phyloP scores from a whole-genome alignment of 2,888 invertebrate genomes.

The Pycnomerus fuliginosus region DNA sequence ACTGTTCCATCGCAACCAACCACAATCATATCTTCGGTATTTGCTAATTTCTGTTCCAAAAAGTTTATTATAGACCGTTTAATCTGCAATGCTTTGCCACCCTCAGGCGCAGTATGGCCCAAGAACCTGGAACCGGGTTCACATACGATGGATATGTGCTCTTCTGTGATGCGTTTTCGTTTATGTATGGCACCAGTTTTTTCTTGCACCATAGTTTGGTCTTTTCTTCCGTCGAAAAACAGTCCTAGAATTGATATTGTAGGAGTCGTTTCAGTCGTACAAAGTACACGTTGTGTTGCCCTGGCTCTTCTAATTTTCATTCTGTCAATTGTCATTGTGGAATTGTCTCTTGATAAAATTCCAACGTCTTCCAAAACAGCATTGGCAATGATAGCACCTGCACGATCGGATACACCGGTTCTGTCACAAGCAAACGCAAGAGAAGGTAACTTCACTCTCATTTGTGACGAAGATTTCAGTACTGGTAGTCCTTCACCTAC shows the following conservation, averaged over 20 bases:
- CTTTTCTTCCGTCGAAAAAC: neutral
- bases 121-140: neutral
- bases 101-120: neutral
- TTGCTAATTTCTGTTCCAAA: neutral
- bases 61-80: neutral
- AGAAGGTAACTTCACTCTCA: too few relatives aligned
- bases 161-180: neutral
- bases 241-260: neutral
- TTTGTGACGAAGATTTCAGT: too few relatives aligned
- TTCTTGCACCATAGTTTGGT: neutral
- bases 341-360: conserved; percentile 5
- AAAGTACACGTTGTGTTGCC: too few relatives aligned
- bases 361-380: conserved; percentile 15
- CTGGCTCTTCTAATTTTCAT: neutral
- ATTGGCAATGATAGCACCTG: conserved; percentile 15
- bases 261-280: neutral
- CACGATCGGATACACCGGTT: conserved; percentile 10
- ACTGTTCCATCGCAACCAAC: neutral
- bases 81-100: too few relatives aligned
- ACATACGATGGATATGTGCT: neutral
- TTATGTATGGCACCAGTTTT: too few relatives aligned
- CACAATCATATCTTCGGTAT: neutral
- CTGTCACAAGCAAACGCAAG: neutral
- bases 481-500: too few relatives aligned
- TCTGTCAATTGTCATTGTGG: neutral